A percentile compares a stretch with the other conserved stretches of the same genome.
phyloP scores from a whole-genome alignment of 1,140 invertebrate species.

The Drosophila kanapiae region DNA sequence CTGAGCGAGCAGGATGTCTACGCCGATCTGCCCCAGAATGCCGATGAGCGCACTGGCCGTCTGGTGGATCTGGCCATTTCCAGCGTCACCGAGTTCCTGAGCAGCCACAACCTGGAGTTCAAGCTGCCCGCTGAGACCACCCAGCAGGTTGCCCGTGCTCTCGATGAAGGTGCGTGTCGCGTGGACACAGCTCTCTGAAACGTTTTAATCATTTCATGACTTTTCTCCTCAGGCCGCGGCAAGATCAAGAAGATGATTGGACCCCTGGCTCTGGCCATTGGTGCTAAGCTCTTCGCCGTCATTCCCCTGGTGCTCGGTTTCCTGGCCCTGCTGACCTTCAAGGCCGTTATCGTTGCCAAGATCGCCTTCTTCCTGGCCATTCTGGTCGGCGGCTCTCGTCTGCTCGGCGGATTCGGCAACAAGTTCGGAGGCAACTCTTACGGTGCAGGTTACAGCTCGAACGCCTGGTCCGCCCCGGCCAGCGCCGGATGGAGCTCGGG shows the following conservation, averaged over 20 bases:
- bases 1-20: constrained; percentile 86
- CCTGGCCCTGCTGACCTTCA: constrained; percentile 89
- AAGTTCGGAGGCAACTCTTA: constrained; percentile 69
- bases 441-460: constrained; percentile 76
- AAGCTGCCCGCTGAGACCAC: constrained; percentile 86
- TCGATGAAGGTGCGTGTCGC: constrained; percentile 87
- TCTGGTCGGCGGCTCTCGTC: constrained; percentile 89
- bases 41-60: constrained; percentile 86
- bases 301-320: constrained; percentile 89
- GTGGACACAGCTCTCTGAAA: neutral
- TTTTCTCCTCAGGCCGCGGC: constrained; percentile 87
- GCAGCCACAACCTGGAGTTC: constrained; percentile 88
- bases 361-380: constrained; percentile 90
- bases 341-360: constrained; percentile 91
- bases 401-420: constrained; percentile 86
- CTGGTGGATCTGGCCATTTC: constrained; percentile 87
- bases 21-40: constrained; percentile 86
- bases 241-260: constrained; percentile 90
- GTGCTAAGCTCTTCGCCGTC: constrained; percentile 89
- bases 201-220: neutral
- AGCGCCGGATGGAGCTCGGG: constrained; percentile 85
- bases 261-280: constrained; percentile 88
- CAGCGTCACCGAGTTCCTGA: constrained; percentile 86
- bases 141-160: constrained; percentile 86
- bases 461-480: constrained; percentile 72